phyloP scores from a whole-genome alignment of 2,113 vertebrate species.

The Amia ocellicauda region DNA sequence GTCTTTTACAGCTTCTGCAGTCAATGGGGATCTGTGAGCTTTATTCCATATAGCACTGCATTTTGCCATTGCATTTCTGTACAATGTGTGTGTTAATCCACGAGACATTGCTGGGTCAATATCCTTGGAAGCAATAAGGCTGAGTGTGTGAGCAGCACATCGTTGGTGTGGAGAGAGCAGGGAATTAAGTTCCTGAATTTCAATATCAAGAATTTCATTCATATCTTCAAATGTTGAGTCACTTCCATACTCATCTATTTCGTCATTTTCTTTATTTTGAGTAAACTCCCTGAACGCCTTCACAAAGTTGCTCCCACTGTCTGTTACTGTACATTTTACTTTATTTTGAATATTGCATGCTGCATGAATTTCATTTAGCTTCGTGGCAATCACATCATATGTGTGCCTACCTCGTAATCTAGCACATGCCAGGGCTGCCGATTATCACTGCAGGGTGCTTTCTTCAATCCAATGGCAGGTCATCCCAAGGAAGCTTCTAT shows the following conservation, averaged over 20 bases:
- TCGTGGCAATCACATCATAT: conserved; percentile 45
- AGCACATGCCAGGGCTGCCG: conserved; percentile 42
- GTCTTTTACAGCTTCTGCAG: conserved; percentile 48
- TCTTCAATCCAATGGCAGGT: conserved; percentile 63
- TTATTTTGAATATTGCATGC: conserved; percentile 59
- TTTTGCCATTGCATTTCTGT: conserved; percentile 56
- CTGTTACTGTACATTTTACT: conserved; percentile 56
- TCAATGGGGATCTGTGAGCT: conserved; percentile 50
- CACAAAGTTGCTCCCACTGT: conserved; percentile 59
- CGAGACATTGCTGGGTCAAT: conserved; percentile 57
- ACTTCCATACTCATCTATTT: conserved; percentile 38
- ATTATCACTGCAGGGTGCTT: conserved; percentile 27
- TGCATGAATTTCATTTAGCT: conserved; percentile 56
- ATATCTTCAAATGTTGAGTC: conserved; percentile 49
- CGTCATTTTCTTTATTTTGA: conserved; percentile 41
- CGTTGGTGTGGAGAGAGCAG: conserved; percentile 55
- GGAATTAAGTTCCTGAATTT: conserved; percentile 53
- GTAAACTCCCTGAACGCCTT: conserved; percentile 63
- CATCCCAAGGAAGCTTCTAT: conserved; percentile 60
- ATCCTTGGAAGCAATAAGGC: conserved; percentile 56
- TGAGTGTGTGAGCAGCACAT: conserved; percentile 56
- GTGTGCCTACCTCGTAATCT: conserved; percentile 49
- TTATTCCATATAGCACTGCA: conserved; percentile 56
- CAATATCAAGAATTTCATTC: conserved; percentile 44
- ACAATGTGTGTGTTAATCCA: conserved; percentile 52